These are phyloP conservation scores for Muraenolepis orangiensis DNA, from an alignment of 2,797 vertebrate genomes.

Conservation along the genomic window DNA sequence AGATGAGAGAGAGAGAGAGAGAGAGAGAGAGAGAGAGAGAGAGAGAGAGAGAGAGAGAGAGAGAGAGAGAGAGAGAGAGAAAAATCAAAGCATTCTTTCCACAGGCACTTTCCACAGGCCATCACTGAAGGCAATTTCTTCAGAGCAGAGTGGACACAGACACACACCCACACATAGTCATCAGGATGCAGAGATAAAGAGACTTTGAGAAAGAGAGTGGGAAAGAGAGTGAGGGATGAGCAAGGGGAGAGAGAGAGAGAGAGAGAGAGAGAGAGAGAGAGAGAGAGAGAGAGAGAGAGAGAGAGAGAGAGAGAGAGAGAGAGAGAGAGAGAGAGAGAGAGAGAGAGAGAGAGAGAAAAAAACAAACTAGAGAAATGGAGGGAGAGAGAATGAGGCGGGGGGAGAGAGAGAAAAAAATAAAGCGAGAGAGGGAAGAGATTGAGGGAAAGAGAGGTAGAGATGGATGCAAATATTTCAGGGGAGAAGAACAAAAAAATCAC, in stretches of 20 bases:
- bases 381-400: neutral
- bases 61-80: conserved; percentile 26
- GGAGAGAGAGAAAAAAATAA: neutral
- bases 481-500: neutral
- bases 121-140: conserved; percentile 56
- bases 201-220: too few species aligned
- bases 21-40: conserved; percentile 22
- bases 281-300: too few species aligned
- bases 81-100: conserved; percentile 57
- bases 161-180: neutral
- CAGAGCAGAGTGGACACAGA: conserved; percentile 34
- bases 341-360: too few species aligned
- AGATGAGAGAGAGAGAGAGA: conserved; percentile 23
- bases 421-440: neutral
- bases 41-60: conserved; percentile 1
- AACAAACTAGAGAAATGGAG: neutral
- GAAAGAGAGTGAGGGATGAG: too few species aligned
- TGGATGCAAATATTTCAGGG: neutral
- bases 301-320: too few species aligned
- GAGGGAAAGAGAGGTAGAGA: neutral
- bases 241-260: too few species aligned
- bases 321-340: too few species aligned
- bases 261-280: too few species aligned
- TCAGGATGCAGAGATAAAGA: conserved; percentile 1
- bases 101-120: conserved; percentile 38